Conservation (phyloP, 2,797 vertebrate species). For the Poeciliopsis presidionis region DNA sequence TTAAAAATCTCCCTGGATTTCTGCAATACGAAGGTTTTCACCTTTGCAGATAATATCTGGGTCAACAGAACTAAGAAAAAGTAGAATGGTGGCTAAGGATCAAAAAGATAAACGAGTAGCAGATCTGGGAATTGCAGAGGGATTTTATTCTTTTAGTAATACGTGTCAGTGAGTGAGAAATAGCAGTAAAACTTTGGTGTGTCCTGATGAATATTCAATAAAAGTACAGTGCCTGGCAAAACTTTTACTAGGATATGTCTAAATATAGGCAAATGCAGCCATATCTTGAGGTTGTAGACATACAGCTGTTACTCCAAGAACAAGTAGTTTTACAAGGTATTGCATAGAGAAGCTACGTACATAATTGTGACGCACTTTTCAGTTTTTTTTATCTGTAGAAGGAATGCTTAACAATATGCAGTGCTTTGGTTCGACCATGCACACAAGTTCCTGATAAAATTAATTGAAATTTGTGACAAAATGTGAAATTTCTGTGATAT, state of each 20-base stretch:
- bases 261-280: not conserved
- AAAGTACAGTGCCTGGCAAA: not conserved
- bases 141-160: not conserved
- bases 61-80: not conserved
- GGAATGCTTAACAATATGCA: not conserved
- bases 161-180: not conserved
- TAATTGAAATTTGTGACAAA: not conserved
- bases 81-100: not conserved
- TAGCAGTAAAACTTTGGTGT: not conserved
- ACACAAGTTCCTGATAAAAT: not conserved
- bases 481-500: not conserved
- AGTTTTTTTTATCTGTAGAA: not conserved
- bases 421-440: not conserved
- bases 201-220: not conserved
- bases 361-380: not conserved
- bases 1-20: not conserved
- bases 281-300: not conserved
- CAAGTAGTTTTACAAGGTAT: not conserved
- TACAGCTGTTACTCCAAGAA: not conserved
- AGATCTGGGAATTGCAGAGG: not conserved
- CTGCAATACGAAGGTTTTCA: fast-evolving
- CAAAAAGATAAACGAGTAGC: not conserved
- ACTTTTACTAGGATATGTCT: not conserved
- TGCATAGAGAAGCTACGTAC: not conserved
- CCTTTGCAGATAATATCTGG: not conserved